Conservation (phyloP, 2,888 invertebrate genomes). For the Liopterus haemorrhoidalis region DNA sequence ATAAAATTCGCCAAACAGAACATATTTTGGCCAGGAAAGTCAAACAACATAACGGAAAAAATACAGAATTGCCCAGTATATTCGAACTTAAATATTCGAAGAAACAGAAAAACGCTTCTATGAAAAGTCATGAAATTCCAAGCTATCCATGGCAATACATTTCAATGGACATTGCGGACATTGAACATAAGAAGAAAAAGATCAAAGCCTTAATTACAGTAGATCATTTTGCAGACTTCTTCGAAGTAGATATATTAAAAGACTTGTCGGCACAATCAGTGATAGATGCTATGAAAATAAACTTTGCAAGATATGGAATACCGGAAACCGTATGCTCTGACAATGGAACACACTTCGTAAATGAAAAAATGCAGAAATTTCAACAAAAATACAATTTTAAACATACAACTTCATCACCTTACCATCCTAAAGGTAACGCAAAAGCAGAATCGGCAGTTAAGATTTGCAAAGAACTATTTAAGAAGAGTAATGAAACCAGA, state of each 20-base stretch:
- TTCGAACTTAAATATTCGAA: no score
- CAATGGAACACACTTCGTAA: no score
- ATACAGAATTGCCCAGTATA: conserved; percentile 12
- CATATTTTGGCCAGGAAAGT: neutral
- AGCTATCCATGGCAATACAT: conserved; percentile 26
- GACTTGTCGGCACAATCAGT: conserved; percentile 16
- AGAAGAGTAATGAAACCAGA: conserved; percentile 21
- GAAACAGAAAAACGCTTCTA: conserved; percentile 13
- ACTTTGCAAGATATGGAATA: conserved; percentile 4
- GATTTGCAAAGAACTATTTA: conserved; percentile 28
- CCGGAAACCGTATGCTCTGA: conserved; percentile 1
- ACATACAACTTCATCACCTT: conserved; percentile 28
- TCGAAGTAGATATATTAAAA: conserved; percentile 26
- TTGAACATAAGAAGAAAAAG: conserved; percentile 14
- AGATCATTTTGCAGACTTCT: conserved; percentile 31
- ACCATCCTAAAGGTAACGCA: conserved; percentile 29
- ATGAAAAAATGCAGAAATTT: conserved; percentile 23
- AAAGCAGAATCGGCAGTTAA: conserved; percentile 33
- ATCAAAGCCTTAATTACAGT: conserved; percentile 25
- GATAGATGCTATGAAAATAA: conserved; percentile 1
- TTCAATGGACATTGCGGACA: conserved; percentile 25
- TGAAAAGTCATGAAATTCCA: conserved; percentile 25
- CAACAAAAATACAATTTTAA: conserved; percentile 28
- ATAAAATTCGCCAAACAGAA: neutral
- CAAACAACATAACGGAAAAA: conserved; percentile 1